phyloP scores from a whole-genome alignment of 2,797 vertebrate genomes.

The Platyrinchus mystaceus region DNA sequence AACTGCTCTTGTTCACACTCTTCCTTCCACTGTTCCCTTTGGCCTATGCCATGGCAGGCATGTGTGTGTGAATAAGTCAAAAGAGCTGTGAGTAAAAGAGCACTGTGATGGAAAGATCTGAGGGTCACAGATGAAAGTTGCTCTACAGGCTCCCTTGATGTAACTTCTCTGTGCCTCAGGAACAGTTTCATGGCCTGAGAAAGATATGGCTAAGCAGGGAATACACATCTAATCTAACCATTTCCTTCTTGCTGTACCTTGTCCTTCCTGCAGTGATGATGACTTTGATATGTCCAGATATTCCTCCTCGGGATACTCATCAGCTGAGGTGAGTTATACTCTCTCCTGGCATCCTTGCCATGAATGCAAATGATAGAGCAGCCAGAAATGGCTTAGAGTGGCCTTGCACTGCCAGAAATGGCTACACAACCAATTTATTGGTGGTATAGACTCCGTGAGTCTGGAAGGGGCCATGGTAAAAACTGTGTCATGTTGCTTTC shows the following conservation, averaged over 20 bases:
- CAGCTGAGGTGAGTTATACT: constrained; percentile 93
- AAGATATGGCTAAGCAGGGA: background rate
- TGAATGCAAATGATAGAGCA: background rate
- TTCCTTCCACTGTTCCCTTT: background rate
- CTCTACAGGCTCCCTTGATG: background rate
- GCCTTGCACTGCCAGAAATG: background rate
- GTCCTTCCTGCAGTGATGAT: constrained; percentile 84
- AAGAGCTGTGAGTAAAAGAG: background rate
- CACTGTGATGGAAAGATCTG: background rate
- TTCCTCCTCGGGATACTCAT: constrained; percentile 87
- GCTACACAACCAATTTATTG: background rate
- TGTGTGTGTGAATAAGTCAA: background rate
- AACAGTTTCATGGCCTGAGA: background rate
- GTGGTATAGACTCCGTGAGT: background rate
- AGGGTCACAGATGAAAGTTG: background rate
- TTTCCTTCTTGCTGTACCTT: background rate
- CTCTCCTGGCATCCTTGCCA: background rate
- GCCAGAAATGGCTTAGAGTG: background rate
- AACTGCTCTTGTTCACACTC: no score
- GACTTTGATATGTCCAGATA: constrained; percentile 99
- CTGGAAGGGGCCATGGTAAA: background rate
- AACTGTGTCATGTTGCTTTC: background rate
- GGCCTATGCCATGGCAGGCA: rapidly evolving
- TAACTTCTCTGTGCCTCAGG: background rate
- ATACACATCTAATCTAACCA: background rate